Evolutionary conservation across 2,797 vertebrate genomes (phyloP).

Genomic region (Trachops cirrhosus): DNA sequence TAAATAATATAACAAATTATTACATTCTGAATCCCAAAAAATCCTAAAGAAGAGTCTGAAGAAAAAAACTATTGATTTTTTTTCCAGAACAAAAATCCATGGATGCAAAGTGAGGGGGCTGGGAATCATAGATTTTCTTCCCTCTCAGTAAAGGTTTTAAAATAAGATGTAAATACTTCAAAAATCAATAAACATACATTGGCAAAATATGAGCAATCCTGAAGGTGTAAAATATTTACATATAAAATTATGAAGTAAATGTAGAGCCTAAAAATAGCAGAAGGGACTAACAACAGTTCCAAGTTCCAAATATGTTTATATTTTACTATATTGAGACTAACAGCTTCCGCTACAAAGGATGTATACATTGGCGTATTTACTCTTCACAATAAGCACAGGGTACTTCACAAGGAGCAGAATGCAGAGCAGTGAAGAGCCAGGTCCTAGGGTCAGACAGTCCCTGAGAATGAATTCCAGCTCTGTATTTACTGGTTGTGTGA

Average conservation of each 20-base stretch:
- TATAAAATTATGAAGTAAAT: constrained; percentile 17
- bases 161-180: not conserved
- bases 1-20: not conserved
- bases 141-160: not conserved
- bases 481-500: not conserved
- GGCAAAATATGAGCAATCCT: not conserved
- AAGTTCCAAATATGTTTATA: not conserved
- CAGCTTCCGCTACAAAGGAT: not conserved
- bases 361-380: not conserved
- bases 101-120: accelerated
- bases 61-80: not conserved
- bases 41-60: not conserved
- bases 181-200: constrained; percentile 24
- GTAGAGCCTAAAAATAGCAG: constrained; percentile 43
- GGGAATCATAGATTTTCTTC: not conserved
- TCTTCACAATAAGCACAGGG: not conserved
- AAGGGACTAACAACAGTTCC: not conserved
- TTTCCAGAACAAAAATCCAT: not conserved
- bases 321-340: not conserved
- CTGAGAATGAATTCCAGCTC: not conserved
- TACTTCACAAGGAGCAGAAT: not conserved
- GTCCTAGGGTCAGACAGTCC: not conserved
- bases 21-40: constrained; percentile 14
- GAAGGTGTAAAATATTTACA: constrained; percentile 17
- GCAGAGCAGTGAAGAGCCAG: not conserved